Conservation (phyloP, 2,888 invertebrate species). For the Volucella inflata region DNA sequence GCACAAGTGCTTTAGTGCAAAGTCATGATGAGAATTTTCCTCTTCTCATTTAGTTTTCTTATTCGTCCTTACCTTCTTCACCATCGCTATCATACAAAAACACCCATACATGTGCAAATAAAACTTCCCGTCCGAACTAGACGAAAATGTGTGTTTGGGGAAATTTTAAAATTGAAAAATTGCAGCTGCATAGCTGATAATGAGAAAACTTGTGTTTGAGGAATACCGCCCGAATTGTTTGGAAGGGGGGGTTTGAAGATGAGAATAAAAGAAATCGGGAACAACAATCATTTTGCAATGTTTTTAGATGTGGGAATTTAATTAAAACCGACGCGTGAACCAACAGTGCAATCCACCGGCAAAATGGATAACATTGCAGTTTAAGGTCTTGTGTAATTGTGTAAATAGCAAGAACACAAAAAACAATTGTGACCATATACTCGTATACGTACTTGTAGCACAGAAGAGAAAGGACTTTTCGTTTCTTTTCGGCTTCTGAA, state of each 20-base stretch:
- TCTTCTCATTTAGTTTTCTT: slow-evolving; percentile 31
- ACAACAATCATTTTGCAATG: slow-evolving; percentile 26
- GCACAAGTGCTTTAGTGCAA: slow-evolving; percentile 51
- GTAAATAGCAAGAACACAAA: neutral
- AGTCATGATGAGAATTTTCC: slow-evolving; percentile 58
- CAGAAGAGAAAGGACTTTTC: too few species aligned
- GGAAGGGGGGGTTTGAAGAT: too few species aligned
- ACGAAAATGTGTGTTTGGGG: neutral
- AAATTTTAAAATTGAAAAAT: slow-evolving; percentile 42
- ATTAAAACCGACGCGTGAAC: slow-evolving; percentile 30
- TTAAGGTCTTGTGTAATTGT: neutral
- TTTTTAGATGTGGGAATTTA: slow-evolving; percentile 39
- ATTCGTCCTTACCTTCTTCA: neutral
- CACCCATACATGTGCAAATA: neutral
- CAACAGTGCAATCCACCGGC: neutral
- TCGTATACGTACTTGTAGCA: too few species aligned
- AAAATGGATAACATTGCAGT: neutral
- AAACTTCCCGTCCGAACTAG: neutral
- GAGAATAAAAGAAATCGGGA: neutral
- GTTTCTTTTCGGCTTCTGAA: too few species aligned
- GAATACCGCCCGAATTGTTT: neutral
- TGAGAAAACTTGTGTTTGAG: slow-evolving; percentile 39
- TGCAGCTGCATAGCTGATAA: slow-evolving; percentile 50
- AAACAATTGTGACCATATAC: neutral
- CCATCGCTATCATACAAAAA: too few species aligned